These are phyloP conservation scores for Zaprionus tsacasi DNA, from an alignment of 1,140 invertebrate species.

Conservation along the genomic window DNA sequence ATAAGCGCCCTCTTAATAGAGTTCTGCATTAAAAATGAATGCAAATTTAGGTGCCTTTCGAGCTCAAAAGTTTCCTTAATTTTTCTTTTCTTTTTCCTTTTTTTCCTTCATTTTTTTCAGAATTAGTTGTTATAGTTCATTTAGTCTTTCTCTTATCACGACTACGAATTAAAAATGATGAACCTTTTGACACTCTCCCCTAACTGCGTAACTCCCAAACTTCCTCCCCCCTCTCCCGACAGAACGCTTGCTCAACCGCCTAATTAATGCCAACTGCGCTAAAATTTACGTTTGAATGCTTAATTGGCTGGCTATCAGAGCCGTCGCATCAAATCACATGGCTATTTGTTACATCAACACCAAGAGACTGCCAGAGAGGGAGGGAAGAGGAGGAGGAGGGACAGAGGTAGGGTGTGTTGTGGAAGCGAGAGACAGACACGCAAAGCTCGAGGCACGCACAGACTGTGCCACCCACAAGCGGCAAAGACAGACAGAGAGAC, in stretches of 20 bases:
- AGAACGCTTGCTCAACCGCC: constrained; percentile 27
- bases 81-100: neutral
- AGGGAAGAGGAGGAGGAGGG: constrained; percentile 10
- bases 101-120: neutral
- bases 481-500: constrained; percentile 48
- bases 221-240: neutral
- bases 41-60: too few species aligned
- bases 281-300: constrained; percentile 81
- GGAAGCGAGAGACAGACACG: constrained; percentile 23
- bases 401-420: constrained; percentile 17
- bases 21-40: too few species aligned
- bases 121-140: neutral
- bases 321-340: constrained; percentile 80
- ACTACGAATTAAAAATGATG: constrained; percentile 11
- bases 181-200: constrained; percentile 17
- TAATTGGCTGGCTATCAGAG: constrained; percentile 77
- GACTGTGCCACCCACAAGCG: constrained; percentile 28
- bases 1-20: too few species aligned
- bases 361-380: constrained; percentile 15
- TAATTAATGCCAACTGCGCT: constrained; percentile 75
- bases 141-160: neutral
- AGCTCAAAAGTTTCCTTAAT: neutral
- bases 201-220: neutral
- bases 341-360: constrained; percentile 79
- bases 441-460: constrained; percentile 35